phyloP scores from a whole-genome alignment of 2,113 vertebrate species.

The Dasyurus viverrinus region DNA sequence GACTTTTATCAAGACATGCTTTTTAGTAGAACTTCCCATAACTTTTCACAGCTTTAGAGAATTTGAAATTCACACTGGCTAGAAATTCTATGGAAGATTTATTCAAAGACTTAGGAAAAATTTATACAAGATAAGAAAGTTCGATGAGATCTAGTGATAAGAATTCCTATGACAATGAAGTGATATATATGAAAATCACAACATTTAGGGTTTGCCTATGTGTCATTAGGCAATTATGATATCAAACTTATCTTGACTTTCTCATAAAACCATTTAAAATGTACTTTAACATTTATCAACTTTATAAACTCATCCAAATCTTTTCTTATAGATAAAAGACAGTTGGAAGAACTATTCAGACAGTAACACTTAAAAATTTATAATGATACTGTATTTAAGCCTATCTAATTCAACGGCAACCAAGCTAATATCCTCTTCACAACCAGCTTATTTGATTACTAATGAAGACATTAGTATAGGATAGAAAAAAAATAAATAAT shows the following conservation, averaged over 20 bases:
- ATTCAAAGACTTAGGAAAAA: background rate
- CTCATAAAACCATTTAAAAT: background rate
- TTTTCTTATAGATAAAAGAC: conserved; percentile 25
- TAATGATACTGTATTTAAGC: background rate
- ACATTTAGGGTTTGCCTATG: background rate
- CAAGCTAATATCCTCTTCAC: background rate
- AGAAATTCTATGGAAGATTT: background rate
- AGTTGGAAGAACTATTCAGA: background rate
- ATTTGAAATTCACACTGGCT: no score
- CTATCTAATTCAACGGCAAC: background rate
- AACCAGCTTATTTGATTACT: conserved; percentile 2
- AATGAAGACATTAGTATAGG: background rate
- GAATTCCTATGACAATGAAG: background rate
- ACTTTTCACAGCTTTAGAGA: background rate
- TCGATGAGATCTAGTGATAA: background rate
- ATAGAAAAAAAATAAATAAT: background rate
- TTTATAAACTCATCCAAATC: background rate
- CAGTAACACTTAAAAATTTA: background rate
- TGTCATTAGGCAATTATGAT: background rate
- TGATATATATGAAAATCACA: background rate
- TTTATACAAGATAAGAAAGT: background rate
- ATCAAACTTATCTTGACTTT: background rate
- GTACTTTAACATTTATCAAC: background rate
- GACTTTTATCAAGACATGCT: background rate
- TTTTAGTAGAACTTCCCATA: background rate